phyloP scores from a whole-genome alignment of 2,888 invertebrate genomes.

The Phalera bucephala region DNA sequence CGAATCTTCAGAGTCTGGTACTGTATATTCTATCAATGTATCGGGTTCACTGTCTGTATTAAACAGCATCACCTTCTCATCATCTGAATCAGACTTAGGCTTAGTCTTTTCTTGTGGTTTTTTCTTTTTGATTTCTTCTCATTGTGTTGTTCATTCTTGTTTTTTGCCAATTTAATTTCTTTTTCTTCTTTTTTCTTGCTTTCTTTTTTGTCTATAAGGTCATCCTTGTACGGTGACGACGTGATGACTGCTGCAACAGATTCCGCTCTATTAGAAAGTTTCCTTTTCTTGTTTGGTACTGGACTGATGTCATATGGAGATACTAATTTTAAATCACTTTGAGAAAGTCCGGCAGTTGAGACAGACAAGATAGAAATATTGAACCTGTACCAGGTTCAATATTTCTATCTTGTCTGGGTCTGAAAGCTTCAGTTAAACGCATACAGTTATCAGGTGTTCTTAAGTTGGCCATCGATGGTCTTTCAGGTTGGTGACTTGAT shows the following conservation, averaged over 20 bases:
- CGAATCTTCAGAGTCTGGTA: constrained; percentile 5
- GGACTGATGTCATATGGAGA: constrained; percentile 6
- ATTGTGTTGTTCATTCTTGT: neutral
- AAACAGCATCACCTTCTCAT: neutral
- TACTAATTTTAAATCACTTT: constrained; percentile 1
- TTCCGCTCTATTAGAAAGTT: constrained; percentile 6
- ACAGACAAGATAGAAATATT: too few relatives aligned
- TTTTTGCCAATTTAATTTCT: neutral
- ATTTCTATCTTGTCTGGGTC: too few relatives aligned
- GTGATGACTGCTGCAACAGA: constrained; percentile 2
- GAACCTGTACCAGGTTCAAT: too few relatives aligned
- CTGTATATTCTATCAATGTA: constrained; percentile 3
- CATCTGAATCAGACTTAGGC: too few relatives aligned
- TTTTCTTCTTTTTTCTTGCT: constrained; percentile 1
- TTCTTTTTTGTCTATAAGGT: constrained; percentile 1
- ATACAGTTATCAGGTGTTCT: too few relatives aligned
- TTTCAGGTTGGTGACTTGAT: neutral
- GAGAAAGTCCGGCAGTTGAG: constrained; percentile 3
- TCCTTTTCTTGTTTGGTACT: constrained; percentile 3
- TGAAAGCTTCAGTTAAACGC: too few relatives aligned
- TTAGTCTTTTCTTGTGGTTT: too few relatives aligned
- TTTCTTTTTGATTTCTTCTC: neutral
- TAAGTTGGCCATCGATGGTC: neutral
- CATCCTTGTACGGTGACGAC: neutral
- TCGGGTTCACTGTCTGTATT: constrained; percentile 4